These are phyloP conservation scores for Cyaniris semiargus DNA, from an alignment of 2,888 invertebrate species.

Conservation along the genomic window DNA sequence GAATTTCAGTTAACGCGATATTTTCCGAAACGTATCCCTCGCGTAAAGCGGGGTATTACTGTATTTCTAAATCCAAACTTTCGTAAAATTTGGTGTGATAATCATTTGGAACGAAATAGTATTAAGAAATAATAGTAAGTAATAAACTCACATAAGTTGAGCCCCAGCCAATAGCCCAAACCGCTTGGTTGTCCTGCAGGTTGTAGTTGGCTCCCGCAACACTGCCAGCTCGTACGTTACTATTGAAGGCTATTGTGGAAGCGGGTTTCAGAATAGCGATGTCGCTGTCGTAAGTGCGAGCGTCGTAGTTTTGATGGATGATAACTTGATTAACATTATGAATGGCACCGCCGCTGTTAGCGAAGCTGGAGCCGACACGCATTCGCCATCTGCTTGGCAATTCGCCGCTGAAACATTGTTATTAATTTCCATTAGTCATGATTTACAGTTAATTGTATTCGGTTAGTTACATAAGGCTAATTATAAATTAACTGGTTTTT, in stretches of 20 bases:
- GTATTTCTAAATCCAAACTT: no score
- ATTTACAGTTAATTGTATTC: not conserved
- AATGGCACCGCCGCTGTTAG: constrained; percentile 50
- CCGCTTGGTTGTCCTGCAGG: constrained; percentile 51
- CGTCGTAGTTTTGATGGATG: constrained; percentile 32
- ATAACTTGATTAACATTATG: constrained; percentile 41
- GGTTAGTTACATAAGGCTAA: no score
- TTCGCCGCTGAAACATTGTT: constrained; percentile 45
- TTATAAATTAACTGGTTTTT: no score
- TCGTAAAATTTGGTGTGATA: not conserved
- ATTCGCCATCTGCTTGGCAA: constrained; percentile 45
- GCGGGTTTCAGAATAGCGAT: constrained; percentile 53
- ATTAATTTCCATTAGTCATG: not conserved
- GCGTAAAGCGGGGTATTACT: no score
- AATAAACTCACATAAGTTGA: constrained; percentile 35
- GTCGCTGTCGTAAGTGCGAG: constrained; percentile 44
- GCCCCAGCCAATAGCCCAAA: constrained; percentile 67
- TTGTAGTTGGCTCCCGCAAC: constrained; percentile 52
- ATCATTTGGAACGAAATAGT: not conserved
- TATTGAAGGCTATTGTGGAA: constrained; percentile 44
- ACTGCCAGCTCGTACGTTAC: constrained; percentile 44
- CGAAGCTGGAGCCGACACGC: constrained; percentile 48
- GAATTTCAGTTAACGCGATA: no score
- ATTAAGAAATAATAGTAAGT: not conserved
- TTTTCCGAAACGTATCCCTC: no score